phyloP scores from a whole-genome alignment of 2,888 invertebrate species.

The Camponotus fellah region DNA sequence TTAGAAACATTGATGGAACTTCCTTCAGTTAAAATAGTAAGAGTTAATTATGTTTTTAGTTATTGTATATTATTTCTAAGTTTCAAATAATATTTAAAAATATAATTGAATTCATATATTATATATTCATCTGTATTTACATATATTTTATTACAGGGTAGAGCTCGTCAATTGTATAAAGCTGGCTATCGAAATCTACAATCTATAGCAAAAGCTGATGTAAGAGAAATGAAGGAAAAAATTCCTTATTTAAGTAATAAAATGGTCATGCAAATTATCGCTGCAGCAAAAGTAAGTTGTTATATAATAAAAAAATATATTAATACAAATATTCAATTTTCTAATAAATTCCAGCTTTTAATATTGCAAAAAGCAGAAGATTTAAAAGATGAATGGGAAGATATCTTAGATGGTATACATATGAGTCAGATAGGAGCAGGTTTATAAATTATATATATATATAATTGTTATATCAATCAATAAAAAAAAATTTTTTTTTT shows the following conservation, averaged over 20 bases:
- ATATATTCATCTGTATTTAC: slow-evolving; percentile 26
- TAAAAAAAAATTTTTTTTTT: neutral
- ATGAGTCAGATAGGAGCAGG: slow-evolving; percentile 45
- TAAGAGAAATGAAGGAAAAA: slow-evolving; percentile 88
- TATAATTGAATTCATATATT: neutral
- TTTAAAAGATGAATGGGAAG: slow-evolving; percentile 94
- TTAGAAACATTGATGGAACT: slow-evolving; percentile 94
- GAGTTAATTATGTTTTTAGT: slow-evolving; percentile 58
- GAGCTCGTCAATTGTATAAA: slow-evolving; percentile 94
- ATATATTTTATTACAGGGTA: slow-evolving; percentile 87
- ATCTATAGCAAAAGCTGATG: slow-evolving; percentile 91
- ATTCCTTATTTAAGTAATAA: slow-evolving; percentile 92
- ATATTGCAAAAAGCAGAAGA: slow-evolving; percentile 95
- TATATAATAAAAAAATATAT: slow-evolving; percentile 17
- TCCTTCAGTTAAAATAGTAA: slow-evolving; percentile 94
- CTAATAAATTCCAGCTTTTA: slow-evolving; percentile 56
- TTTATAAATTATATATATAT: neutral
- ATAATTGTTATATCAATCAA: neutral
- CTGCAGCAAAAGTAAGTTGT: slow-evolving; percentile 92
- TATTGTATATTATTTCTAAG: slow-evolving; percentile 20
- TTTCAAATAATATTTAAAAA: slow-evolving; percentile 17
- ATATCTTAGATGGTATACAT: slow-evolving; percentile 88
- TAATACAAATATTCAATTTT: slow-evolving; percentile 37
- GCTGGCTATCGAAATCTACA: slow-evolving; percentile 94
- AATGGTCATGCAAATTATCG: slow-evolving; percentile 93